A percentile compares a stretch with the other conserved stretches of the same genome.
phyloP scores from a whole-genome alignment of 2,797 vertebrate species.

The Squalus acanthias region DNA sequence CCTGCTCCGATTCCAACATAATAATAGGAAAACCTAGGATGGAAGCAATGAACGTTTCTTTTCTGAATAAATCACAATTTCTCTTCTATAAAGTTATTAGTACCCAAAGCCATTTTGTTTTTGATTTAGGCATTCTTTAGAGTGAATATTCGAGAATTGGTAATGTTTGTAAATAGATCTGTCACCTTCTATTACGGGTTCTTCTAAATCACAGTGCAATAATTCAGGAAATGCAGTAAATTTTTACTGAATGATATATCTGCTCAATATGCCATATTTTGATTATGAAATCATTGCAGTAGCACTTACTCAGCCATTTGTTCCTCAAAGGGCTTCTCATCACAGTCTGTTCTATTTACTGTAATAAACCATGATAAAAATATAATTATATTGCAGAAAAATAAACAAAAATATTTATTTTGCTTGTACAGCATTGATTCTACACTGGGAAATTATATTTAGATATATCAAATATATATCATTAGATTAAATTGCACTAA shows the following conservation, averaged over 20 bases:
- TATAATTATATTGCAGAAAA: background rate
- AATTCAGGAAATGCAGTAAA: background rate
- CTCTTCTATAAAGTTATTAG: background rate
- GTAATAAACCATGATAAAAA: slow-evolving; percentile 38
- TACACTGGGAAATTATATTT: background rate
- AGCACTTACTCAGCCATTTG: slow-evolving; percentile 50
- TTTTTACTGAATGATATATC: background rate
- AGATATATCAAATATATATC: background rate
- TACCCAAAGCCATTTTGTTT: background rate
- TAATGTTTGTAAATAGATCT: background rate
- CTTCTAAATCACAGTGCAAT: background rate
- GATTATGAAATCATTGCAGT: slow-evolving; percentile 38
- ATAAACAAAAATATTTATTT: background rate
- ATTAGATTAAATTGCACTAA: background rate
- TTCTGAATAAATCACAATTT: background rate
- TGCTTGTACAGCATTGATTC: background rate
- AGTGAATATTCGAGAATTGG: background rate
- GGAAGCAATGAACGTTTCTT: background rate
- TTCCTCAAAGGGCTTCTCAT: slow-evolving; percentile 45
- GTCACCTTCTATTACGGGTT: no score
- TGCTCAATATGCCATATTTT: background rate
- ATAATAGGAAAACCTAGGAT: slow-evolving; percentile 20
- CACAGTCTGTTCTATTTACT: slow-evolving; percentile 47
- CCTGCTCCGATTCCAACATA: background rate
- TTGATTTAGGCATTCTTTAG: background rate